Base-by-base conservation (phyloP, 2,113 vertebrate genomes). In the Peucedramus taeniatus region DNA sequence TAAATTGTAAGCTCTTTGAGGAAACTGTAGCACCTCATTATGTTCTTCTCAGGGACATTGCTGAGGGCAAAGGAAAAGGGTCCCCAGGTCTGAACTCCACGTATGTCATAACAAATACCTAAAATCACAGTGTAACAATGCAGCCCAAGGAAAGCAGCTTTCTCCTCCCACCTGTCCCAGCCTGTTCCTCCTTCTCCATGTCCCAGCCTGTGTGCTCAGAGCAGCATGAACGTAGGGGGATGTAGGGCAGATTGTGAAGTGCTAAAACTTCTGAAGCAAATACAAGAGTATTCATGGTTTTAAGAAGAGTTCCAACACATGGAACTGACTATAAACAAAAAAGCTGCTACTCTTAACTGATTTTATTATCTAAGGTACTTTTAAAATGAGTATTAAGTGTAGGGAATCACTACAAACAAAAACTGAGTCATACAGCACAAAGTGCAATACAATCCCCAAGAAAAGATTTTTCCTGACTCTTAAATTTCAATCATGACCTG, bases 101-200 rank as follows among this genome's bases (percentile, higher is more conserved):
- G 1, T 47, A 40, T 87, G 35, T 49, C 53, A 23, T 27, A 74
- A 63, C 0, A 71, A 89, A 78, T 39, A 79, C 64, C 63, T 47
- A 51, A 64, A 92, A 69, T 76, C 84, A 47, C 2, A 4, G 81
- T 0, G 4, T 39, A 90, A 90, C 66, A 61, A 71, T 1, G 15
- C 59, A 88, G 87, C 44, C 39, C 63, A 80, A 47, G 54, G 78
- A 91, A 72, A 88, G 63, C 87, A 51, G 59, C 56, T 70, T 57
- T 93, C 87, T 87, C 66, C 56, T 85, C 75, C 87, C 94, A 85
- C 85, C 59, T 90, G 93, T 68, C 90, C 71, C 93, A 93, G 94
- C 94, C 87, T 92, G 87, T 86, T 91, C 57, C 91, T 93, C 37
- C 61, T 61, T 20, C 39, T 53, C 93, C 21, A 0, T 96, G 96